Conservation (phyloP, 1,140 invertebrate genomes). For the Procambarus clarkii region DNA sequence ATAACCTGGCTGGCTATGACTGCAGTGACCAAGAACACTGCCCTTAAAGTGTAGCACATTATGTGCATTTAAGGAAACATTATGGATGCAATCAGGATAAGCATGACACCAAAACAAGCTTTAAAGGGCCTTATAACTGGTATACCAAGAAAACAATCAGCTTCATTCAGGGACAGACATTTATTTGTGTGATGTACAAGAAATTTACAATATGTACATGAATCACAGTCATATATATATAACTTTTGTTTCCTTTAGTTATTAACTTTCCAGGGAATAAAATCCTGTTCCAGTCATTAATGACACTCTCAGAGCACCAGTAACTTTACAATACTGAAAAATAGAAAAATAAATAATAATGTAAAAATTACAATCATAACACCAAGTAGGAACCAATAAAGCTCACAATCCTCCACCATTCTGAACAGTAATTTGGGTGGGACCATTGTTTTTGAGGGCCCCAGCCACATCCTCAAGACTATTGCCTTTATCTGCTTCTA, state of each 20-base stretch:
- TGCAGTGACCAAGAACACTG: conserved; percentile 43
- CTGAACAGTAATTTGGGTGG: conserved; percentile 53
- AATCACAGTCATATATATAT: conserved; percentile 49
- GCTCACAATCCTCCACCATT: conserved; percentile 63
- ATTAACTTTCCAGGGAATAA: conserved; percentile 33
- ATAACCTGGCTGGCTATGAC: neutral
- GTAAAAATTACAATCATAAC: conserved; percentile 47
- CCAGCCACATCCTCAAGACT: conserved; percentile 40
- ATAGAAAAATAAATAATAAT: conserved; percentile 66
- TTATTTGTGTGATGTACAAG: conserved; percentile 66
- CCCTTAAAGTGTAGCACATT: conserved; percentile 12
- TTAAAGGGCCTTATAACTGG: conserved; percentile 66
- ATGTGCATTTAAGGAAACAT: neutral
- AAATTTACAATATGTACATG: conserved; percentile 63
- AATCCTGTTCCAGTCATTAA: conserved; percentile 24
- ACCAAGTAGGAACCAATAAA: conserved; percentile 44
- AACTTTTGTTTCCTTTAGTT: conserved; percentile 24
- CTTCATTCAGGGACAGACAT: conserved; percentile 63
- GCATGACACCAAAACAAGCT: conserved; percentile 70
- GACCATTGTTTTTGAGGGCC: conserved; percentile 37
- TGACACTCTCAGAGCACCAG: conserved; percentile 52
- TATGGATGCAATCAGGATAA: conserved; percentile 54
- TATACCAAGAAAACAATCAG: conserved; percentile 67
- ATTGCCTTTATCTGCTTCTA: conserved; percentile 25
- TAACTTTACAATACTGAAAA: conserved; percentile 62